A percentile compares a stretch with the other conserved stretches of the same genome.
These are phyloP conservation scores for Drosophila setosimentum DNA, from an alignment of 2,888 invertebrate genomes.

Conservation along the genomic window DNA sequence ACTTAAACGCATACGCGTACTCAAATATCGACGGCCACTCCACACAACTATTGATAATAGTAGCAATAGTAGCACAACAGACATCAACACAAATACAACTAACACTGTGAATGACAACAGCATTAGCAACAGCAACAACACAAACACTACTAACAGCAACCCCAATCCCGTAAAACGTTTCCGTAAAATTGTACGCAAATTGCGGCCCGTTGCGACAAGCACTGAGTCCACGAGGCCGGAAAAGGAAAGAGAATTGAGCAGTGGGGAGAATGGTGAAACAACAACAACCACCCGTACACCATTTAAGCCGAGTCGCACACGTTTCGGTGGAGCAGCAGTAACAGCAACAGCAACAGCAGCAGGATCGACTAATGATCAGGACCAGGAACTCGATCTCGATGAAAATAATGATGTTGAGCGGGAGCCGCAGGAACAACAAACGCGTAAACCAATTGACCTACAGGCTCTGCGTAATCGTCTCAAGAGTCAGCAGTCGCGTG, in stretches of 20 bases:
- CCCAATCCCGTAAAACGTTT: conserved; percentile 72
- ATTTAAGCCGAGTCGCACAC: conserved; percentile 49
- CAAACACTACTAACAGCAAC: conserved; percentile 31
- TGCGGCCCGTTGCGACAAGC: conserved; percentile 66
- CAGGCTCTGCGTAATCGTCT: conserved; percentile 66
- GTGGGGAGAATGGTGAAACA: conserved; percentile 1
- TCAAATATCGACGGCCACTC: conserved; percentile 77
- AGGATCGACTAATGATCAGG: neutral
- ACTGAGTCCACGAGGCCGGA: conserved; percentile 5
- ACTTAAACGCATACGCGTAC: conserved; percentile 75
- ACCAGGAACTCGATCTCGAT: conserved; percentile 3
- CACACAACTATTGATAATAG: conserved; percentile 46
- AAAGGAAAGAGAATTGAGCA: neutral
- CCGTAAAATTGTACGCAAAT: conserved; percentile 79
- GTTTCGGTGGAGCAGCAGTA: conserved; percentile 23
- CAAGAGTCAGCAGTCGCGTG: conserved; percentile 58
- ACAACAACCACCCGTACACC: conserved; percentile 52
- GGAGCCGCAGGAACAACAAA: conserved; percentile 2
- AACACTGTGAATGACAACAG: conserved; percentile 25
- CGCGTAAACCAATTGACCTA: conserved; percentile 46
- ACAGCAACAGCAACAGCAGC: conserved; percentile 12
- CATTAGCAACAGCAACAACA: conserved; percentile 32
- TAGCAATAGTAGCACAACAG: conserved; percentile 54
- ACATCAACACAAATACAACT: conserved; percentile 58
- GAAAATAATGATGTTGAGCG: conserved; percentile 4